These are phyloP conservation scores for Hymenochirus boettgeri DNA, from an alignment of 2,113 vertebrate genomes.

Conservation along the genomic window DNA sequence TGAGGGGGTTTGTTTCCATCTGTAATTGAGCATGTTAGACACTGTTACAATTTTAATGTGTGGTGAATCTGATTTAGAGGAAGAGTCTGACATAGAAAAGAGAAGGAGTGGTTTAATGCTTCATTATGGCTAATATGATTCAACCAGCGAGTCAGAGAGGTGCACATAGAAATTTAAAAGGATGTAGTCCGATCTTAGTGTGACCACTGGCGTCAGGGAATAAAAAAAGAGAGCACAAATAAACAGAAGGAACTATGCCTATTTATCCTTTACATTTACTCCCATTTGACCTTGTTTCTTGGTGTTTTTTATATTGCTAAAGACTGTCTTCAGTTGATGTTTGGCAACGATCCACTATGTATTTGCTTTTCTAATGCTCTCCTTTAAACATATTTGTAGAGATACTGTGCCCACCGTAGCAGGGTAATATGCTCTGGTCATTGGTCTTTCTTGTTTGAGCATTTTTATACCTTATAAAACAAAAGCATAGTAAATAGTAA, in stretches of 20 bases:
- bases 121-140: constrained; percentile 19
- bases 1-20: constrained; percentile 24
- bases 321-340: too few relatives aligned
- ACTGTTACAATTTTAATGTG: constrained; percentile 42
- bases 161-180: constrained; percentile 36
- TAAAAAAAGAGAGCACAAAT: constrained; percentile 1
- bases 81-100: constrained; percentile 34
- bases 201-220: constrained; percentile 40
- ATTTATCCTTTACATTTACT: neutral
- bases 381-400: too few relatives aligned
- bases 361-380: too few relatives aligned
- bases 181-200: constrained; percentile 38
- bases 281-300: neutral
- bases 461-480: too few relatives aligned
- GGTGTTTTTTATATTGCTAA: neutral
- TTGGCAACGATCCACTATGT: too few relatives aligned
- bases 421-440: too few relatives aligned
- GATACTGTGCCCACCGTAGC: too few relatives aligned
- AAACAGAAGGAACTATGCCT: constrained; percentile 5
- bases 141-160: neutral
- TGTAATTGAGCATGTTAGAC: constrained; percentile 41
- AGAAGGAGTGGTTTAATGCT: constrained; percentile 14
- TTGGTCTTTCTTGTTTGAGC: too few relatives aligned
- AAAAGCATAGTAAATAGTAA: too few relatives aligned
- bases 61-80: constrained; percentile 40